These are phyloP conservation scores for Ctenicera cuprea DNA, from an alignment of 2,888 invertebrate genomes.

Conservation along the genomic window DNA sequence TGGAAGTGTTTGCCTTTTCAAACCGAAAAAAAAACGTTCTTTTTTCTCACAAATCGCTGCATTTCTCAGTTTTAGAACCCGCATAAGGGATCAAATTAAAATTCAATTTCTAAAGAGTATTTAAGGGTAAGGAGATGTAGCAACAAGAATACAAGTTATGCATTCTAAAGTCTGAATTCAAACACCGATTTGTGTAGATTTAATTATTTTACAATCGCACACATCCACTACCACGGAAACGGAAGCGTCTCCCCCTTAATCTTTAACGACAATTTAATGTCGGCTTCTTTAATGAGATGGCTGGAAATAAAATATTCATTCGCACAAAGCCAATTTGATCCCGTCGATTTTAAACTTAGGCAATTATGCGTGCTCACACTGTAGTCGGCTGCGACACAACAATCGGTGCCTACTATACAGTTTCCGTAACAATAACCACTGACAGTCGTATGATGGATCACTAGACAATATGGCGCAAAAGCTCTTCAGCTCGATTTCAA, in stretches of 20 bases:
- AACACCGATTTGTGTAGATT: conserved; percentile 20
- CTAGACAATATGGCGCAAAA: conserved; percentile 70
- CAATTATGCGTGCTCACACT: conserved; percentile 72
- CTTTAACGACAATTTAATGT: conserved; percentile 69
- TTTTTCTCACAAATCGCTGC: too few relatives aligned
- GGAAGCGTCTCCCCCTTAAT: conserved; percentile 58
- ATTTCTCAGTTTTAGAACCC: too few relatives aligned
- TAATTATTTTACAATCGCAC: conserved; percentile 31
- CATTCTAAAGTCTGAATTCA: neutral
- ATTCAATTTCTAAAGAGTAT: too few relatives aligned
- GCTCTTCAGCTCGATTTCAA: conserved; percentile 59
- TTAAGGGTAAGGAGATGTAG: neutral
- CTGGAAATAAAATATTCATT: conserved; percentile 71
- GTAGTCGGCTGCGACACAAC: conserved; percentile 66
- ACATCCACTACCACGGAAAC: conserved; percentile 3
- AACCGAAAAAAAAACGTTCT: too few relatives aligned
- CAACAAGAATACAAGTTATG: neutral
- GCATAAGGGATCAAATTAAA: too few relatives aligned
- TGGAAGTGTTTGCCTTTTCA: too few relatives aligned
- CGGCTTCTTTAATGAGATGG: conserved; percentile 66
- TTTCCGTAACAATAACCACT: conserved; percentile 72
- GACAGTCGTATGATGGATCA: conserved; percentile 72
- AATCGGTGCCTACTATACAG: conserved; percentile 68
- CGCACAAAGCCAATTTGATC: conserved; percentile 71
- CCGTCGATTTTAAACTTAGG: conserved; percentile 69